Percentiles rank a stretch among this genome's conserved stretches.
Evolutionary conservation across 2,797 vertebrate genomes (phyloP).

Genomic region (Hylomyscus alleni): DNA sequence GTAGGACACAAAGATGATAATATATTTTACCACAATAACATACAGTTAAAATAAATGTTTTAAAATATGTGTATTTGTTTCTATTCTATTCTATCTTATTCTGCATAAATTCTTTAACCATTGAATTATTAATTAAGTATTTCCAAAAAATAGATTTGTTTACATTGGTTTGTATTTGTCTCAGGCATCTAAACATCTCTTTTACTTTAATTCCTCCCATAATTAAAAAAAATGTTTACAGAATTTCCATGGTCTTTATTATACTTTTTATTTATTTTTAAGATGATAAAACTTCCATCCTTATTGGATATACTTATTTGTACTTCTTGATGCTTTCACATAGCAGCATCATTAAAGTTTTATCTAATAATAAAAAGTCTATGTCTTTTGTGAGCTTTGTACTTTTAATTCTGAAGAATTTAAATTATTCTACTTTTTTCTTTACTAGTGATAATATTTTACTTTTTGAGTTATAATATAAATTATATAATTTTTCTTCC

Average conservation of each 20-base stretch:
- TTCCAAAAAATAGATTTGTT: not conserved
- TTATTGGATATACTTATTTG: not conserved
- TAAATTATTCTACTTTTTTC: not conserved
- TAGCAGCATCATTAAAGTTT: not conserved
- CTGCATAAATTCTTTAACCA: not conserved
- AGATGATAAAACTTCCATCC: not conserved
- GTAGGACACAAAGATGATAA: rapidly evolving
- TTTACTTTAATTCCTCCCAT: not conserved
- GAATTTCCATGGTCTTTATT: not conserved
- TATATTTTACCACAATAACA: not conserved
- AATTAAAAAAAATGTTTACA: not conserved
- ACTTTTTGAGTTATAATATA: not conserved
- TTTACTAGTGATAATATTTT: not conserved
- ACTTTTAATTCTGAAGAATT: not conserved
- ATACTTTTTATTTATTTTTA: constrained; percentile 18
- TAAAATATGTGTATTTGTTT: not conserved
- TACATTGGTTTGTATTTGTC: not conserved
- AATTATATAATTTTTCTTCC: not conserved
- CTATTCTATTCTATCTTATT: not conserved
- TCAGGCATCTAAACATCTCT: not conserved
- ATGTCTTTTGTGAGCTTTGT: not conserved
- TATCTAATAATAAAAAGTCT: constrained; percentile 24
- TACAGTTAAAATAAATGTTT: not conserved
- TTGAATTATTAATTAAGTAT: not conserved
- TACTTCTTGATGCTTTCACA: not conserved